Percentiles rank a stretch among this genome's conserved stretches.
These are phyloP conservation scores for Cancer borealis DNA, from an alignment of 2,888 invertebrate species.

Conservation along the genomic window DNA sequence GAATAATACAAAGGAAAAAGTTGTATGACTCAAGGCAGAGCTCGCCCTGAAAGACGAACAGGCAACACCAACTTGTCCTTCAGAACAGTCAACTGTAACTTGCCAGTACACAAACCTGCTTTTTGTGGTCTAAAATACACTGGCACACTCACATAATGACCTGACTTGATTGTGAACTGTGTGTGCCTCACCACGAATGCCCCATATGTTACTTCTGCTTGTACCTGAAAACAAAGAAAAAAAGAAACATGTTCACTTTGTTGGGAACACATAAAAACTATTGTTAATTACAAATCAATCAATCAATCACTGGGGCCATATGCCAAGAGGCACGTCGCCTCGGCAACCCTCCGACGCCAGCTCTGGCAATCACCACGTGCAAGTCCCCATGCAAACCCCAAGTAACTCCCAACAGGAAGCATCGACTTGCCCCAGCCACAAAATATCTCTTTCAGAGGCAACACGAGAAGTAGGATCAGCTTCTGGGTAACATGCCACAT, in stretches of 20 bases:
- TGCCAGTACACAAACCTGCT: constrained; percentile 30
- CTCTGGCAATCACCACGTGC: no score
- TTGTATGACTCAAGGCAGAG: background rate
- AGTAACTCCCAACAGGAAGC: no score
- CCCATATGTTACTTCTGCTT: constrained; percentile 39
- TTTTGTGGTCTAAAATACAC: constrained; percentile 65
- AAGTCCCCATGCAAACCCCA: no score
- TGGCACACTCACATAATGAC: constrained; percentile 63
- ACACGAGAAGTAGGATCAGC: no score
- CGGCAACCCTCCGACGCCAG: no score
- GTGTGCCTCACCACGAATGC: constrained; percentile 60
- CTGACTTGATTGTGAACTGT: constrained; percentile 60
- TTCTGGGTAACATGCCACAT: no score
- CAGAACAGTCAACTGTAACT: constrained; percentile 49
- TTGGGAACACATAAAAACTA: background rate
- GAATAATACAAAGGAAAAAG: background rate
- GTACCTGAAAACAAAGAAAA: constrained; percentile 51
- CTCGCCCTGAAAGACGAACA: constrained; percentile 58
- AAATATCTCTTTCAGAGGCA: no score
- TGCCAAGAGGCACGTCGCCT: no score
- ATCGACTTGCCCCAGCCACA: no score
- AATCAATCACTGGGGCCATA: no score
- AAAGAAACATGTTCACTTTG: background rate
- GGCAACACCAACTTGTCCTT: background rate
- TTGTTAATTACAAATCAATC: no score